Percentiles rank a stretch among this genome's conserved stretches.
These are phyloP conservation scores for Pelecanoides urinatrix DNA, from an alignment of 2,113 vertebrate genomes.

Conservation along the genomic window DNA sequence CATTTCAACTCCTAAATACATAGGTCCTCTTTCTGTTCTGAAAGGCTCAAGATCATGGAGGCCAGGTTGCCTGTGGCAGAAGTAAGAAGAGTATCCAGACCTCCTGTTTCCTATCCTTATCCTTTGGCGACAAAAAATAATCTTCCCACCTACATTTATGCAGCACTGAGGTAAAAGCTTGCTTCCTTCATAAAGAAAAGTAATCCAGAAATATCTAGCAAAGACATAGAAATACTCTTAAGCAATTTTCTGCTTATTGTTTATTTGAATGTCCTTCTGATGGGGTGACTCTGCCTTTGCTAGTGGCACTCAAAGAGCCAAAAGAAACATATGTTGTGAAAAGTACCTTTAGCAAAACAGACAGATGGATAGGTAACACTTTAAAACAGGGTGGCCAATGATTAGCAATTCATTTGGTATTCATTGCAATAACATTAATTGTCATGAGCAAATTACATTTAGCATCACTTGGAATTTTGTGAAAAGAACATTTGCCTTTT, in stretches of 20 bases:
- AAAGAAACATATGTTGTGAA: conserved; percentile 45
- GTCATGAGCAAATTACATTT: conserved; percentile 5
- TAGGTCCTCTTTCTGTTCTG: not conserved
- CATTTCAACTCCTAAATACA: not conserved
- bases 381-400: conserved; percentile 22
- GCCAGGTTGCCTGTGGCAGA: not conserved
- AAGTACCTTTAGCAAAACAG: conserved; percentile 52
- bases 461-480: conserved; percentile 8
- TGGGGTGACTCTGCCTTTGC: not conserved
- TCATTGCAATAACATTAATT: conserved; percentile 17
- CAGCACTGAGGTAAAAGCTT: not conserved
- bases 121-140: not conserved
- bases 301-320: conserved; percentile 10
- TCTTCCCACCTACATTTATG: not conserved
- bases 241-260: not conserved
- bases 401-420: conserved; percentile 57
- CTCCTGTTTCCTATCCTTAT: not conserved
- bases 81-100: not conserved
- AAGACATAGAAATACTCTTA: not conserved
- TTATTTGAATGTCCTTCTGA: conserved; percentile 9
- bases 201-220: not conserved
- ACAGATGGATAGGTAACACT: conserved; percentile 59
- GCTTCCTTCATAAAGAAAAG: not conserved
- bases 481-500: not conserved
- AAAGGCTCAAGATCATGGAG: not conserved